Conservation (phyloP, 2,888 invertebrate species). For the Globia sparganii region DNA sequence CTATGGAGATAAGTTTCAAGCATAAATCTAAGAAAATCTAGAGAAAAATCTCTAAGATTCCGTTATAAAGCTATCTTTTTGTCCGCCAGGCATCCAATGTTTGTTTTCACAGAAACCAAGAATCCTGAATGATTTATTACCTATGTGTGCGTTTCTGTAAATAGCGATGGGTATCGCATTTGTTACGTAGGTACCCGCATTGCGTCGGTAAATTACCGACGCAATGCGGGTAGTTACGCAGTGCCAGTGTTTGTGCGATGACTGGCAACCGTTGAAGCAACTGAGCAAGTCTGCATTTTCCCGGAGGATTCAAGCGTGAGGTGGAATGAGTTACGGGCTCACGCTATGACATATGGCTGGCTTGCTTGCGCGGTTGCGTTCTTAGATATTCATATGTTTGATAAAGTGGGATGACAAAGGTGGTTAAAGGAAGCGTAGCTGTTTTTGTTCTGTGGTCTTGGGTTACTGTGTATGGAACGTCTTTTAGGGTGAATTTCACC, state of each 20-base stretch:
- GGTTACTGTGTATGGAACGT: neutral
- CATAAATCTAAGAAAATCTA: neutral
- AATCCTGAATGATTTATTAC: constrained; percentile 27
- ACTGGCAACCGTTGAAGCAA: constrained; percentile 18
- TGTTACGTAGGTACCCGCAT: neutral
- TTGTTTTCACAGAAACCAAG: constrained; percentile 9
- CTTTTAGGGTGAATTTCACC: neutral
- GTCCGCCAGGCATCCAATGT: neutral
- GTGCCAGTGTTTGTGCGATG: neutral
- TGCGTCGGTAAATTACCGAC: constrained; percentile 28
- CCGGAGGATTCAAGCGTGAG: constrained; percentile 29
- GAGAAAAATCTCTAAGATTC: neutral
- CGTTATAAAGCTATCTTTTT: constrained; percentile 12
- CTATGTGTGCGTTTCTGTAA: neutral
- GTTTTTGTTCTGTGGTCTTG: neutral
- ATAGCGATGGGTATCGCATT: constrained; percentile 3
- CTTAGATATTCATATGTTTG: constrained; percentile 38
- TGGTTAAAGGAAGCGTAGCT: neutral
- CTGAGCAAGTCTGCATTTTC: constrained; percentile 25
- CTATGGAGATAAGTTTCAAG: neutral
- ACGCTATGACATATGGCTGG: constrained; percentile 35
- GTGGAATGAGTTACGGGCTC: constrained; percentile 31
- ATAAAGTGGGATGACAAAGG: neutral
- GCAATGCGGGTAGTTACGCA: constrained; percentile 38
- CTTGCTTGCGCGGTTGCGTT: constrained; percentile 8